Conservation (phyloP, 2,888 invertebrate species). For the Nemurella pictetii region DNA sequence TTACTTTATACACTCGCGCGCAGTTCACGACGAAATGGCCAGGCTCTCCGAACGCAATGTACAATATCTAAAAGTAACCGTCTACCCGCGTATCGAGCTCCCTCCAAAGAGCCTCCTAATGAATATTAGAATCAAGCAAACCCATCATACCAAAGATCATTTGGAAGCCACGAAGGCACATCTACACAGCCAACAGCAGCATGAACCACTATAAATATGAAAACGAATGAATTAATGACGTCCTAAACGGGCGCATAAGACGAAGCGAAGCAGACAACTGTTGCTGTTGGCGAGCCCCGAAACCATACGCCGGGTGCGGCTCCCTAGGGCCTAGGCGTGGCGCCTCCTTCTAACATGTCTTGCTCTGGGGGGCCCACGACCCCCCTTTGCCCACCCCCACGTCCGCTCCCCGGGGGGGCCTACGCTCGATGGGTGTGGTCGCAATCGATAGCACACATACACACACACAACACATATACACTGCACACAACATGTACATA, state of each 20-base stretch:
- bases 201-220: no score
- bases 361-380: neutral
- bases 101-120: neutral
- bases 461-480: constrained; percentile 8
- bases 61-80: neutral
- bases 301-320: constrained; percentile 6
- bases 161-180: neutral
- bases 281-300: neutral
- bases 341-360: constrained; percentile 32
- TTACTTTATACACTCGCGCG: neutral
- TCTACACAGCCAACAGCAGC: no score
- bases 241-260: neutral
- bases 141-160: neutral
- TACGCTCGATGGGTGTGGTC: constrained; percentile 7
- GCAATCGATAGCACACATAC: constrained; percentile 19
- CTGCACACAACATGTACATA: neutral
- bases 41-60: neutral
- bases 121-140: neutral
- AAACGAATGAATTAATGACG: neutral
- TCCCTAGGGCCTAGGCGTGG: constrained; percentile 40
- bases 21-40: neutral
- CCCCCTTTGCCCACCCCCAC: neutral
- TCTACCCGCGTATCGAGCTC: neutral
- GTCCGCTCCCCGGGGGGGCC: constrained; percentile 10
- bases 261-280: neutral